These are phyloP conservation scores for Ophiothrix spiculata DNA, from an alignment of 35 echinoderm and acorn worm species.

Conservation along the genomic window DNA sequence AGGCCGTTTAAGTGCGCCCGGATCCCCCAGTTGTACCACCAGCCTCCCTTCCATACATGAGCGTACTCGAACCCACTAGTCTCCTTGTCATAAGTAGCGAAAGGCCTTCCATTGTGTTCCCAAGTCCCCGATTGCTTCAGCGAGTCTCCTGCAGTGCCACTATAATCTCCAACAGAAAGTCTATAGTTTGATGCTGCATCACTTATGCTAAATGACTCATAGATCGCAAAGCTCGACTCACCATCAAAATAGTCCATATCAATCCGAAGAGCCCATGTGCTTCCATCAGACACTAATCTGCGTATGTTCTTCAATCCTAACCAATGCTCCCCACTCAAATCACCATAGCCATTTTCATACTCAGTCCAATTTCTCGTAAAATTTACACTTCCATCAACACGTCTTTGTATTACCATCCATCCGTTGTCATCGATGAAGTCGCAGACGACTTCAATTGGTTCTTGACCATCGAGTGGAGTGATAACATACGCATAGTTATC, in stretches of 20 bases:
- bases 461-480: too few species aligned
- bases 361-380: conserved; percentile 32
- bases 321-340: conserved; percentile 30
- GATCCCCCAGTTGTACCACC: background rate
- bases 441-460: too few species aligned
- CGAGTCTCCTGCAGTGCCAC: background rate
- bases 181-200: too few species aligned
- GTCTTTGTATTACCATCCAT: conserved; percentile 57
- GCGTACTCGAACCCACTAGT: background rate
- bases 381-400: conserved; percentile 23
- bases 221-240: conserved; percentile 5
- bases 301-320: too few species aligned
- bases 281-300: conserved; percentile 10
- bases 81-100: background rate
- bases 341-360: conserved; percentile 41
- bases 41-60: background rate
- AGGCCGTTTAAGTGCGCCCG: background rate
- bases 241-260: conserved; percentile 29
- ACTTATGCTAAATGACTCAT: background rate
- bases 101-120: background rate
- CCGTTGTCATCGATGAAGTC: conserved; percentile 29
- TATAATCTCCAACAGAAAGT: background rate
- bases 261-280: conserved; percentile 12
- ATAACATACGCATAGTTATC: too few species aligned
- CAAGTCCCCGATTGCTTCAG: too few species aligned